Percentiles rank a stretch among this genome's conserved stretches.
Evolutionary conservation across 2,797 vertebrate genomes (phyloP).

Genomic region (Aplochiton taeniatus): DNA sequence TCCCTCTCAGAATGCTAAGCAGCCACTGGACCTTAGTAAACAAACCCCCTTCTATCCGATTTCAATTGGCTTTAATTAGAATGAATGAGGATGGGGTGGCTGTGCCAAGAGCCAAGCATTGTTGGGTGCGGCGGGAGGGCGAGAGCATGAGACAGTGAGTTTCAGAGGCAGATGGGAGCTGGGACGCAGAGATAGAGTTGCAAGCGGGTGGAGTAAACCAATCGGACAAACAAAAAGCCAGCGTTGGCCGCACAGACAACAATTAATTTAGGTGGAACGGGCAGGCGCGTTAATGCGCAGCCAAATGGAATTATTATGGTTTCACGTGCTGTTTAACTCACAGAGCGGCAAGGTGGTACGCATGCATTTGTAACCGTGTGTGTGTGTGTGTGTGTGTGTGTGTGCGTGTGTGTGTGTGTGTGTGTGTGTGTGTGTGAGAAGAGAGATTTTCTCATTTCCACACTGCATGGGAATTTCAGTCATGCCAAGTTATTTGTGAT

Average conservation of each 20-base stretch:
- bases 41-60: constrained; percentile 78
- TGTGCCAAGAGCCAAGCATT: constrained; percentile 60
- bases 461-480: constrained; percentile 31
- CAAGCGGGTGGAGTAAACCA: constrained; percentile 60
- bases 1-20: constrained; percentile 75
- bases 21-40: constrained; percentile 63
- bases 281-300: constrained; percentile 65
- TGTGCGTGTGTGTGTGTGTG: constrained; percentile 24
- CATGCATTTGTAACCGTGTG: constrained; percentile 15
- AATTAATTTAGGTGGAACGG: constrained; percentile 60
- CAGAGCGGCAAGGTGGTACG: constrained; percentile 14
- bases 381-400: not conserved
- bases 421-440: constrained; percentile 17
- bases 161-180: constrained; percentile 63
- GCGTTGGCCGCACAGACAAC: constrained; percentile 46
- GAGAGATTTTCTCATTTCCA: constrained; percentile 24
- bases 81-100: constrained; percentile 72
- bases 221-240: constrained; percentile 67
- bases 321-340: constrained; percentile 49
- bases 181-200: constrained; percentile 74
- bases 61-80: constrained; percentile 73
- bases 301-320: constrained; percentile 65
- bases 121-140: constrained; percentile 51
- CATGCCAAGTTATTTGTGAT: constrained; percentile 5
- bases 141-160: constrained; percentile 46